Conservation (phyloP, 2,113 vertebrate genomes). For the Struthidea cinerea region DNA sequence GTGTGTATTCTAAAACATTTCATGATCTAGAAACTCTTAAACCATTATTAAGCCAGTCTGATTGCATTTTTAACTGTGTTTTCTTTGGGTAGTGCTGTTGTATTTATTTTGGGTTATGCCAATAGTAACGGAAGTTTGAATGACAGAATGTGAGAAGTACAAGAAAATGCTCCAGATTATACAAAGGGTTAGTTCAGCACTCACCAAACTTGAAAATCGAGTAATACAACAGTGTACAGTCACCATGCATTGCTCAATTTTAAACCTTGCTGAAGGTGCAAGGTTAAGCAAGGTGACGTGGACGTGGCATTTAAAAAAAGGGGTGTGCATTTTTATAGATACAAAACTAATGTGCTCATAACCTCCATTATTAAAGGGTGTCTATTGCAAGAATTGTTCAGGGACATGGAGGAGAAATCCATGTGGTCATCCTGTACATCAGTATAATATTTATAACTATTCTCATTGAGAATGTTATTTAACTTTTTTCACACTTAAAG, state of each 20-base stretch:
- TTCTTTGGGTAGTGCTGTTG: not conserved
- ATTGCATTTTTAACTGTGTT: not conserved
- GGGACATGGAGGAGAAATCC: not conserved
- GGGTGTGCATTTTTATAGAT: not conserved
- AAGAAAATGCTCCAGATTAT: not conserved
- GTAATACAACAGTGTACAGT: not conserved
- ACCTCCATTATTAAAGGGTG: not conserved
- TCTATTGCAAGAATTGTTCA: not conserved
- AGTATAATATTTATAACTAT: not conserved
- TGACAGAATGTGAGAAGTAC: not conserved
- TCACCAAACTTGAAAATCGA: not conserved
- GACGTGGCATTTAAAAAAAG: not conserved
- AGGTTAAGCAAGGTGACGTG: not conserved
- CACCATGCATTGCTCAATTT: not conserved
- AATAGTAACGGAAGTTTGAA: not conserved
- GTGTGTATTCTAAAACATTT: not conserved
- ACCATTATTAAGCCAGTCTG: not conserved
- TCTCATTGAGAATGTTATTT: not conserved
- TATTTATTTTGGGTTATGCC: not conserved
- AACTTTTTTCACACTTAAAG: not conserved
- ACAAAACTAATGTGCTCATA: accelerated
- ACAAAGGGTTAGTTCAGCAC: not conserved
- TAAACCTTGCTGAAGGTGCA: not conserved
- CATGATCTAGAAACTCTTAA: not conserved
- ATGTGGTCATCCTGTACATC: not conserved